These are phyloP conservation scores for cat (Felis catus) DNA, from an alignment of 2,113 vertebrate species.

Conservation along the genomic window F.catus_Fca126_mat1.0 CM031415.1:115997001-115997500, in stretches of 20 bases:
- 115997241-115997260: neutral
- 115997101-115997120: slow-evolving; percentile 20
- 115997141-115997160: neutral
- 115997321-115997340: neutral
- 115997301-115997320: neutral
- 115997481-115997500: neutral
- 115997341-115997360: neutral
- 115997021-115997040: neutral
- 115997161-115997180: neutral
- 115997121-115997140: neutral
- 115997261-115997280: neutral
- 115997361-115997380: neutral
- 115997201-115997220: neutral
- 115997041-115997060: slow-evolving; percentile 2
- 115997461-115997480: neutral
- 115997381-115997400: neutral
- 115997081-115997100: neutral
- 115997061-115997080: neutral
- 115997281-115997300: neutral
- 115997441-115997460: neutral
- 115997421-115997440: neutral
- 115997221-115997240: neutral
- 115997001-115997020: slow-evolving; percentile 15
- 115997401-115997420: neutral
- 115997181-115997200: neutral